Evolutionary conservation across 2,113 vertebrate species (phyloP).

Genomic region (Planiliza haematocheilus): DNA sequence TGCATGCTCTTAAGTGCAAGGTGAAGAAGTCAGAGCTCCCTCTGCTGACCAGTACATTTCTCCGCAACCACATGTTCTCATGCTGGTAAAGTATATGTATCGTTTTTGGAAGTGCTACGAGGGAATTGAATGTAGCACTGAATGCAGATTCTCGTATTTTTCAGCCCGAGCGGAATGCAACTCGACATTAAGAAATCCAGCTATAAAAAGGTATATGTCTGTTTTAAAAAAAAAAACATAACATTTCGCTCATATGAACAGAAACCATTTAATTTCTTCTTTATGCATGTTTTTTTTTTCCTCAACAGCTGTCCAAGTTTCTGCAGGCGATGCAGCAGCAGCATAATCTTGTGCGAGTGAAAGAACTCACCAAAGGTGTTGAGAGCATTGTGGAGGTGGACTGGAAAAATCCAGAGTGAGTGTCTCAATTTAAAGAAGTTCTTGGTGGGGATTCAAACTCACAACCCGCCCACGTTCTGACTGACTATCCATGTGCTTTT

Average conservation of each 20-base stretch:
- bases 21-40: constrained; percentile 96
- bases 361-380: constrained; percentile 95
- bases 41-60: constrained; percentile 93
- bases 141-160: constrained; percentile 37
- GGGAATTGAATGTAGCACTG: neutral
- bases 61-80: constrained; percentile 92
- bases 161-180: constrained; percentile 91
- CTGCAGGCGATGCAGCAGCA: constrained; percentile 92
- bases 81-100: constrained; percentile 88
- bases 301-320: constrained; percentile 93
- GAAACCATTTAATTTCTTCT: neutral
- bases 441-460: constrained; percentile 7
- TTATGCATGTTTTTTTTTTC: neutral
- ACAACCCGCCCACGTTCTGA: neutral
- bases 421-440: constrained; percentile 14
- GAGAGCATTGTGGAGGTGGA: constrained; percentile 96
- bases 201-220: constrained; percentile 92
- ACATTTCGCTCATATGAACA: neutral
- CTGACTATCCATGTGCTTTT: neutral
- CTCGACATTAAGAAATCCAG: constrained; percentile 97
- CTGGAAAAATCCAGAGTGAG: constrained; percentile 93
- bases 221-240: constrained; percentile 1
- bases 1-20: constrained; percentile 92
- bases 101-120: neutral
- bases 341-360: constrained; percentile 88